Base-by-base conservation (phyloP, 2,797 vertebrate genomes). In the Spinibarbus caldwelli region DNA sequence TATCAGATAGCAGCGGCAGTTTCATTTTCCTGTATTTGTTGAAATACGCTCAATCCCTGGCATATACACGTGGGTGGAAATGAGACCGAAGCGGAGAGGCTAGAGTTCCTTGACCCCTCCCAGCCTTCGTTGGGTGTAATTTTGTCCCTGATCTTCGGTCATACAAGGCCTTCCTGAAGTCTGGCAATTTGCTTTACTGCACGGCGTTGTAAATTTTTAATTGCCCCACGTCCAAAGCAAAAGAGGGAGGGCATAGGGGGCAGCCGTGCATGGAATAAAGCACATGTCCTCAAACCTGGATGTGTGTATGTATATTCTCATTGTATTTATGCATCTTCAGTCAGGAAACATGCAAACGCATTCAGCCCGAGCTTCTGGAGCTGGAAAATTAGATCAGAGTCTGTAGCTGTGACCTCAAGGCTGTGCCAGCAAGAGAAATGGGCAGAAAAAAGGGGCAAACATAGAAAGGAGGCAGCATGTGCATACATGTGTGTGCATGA, bases 361-460 rank as follows among this genome's bases (percentile, higher is more conserved):
- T 95, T 93, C 91, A 86, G 88, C 86, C 80, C 78, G 87, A 93
- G 90, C 91, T 90, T 92, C 92, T 83, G 57, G 89, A 94, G 91
- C 91, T 93, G 91, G 92, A 94, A 94, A 95, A 95, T 93, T 91
- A 93, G 91, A 95, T 95, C 93, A 93, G 92, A 91, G 90, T 93
- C 93, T 89, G 88, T 71, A 93, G 90, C 90, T 92, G 88, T 94
- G 94, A 95, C 94, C 91, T 91, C 81, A 80, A 90, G 90, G 91
- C 90, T 93, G 90, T 91, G 88, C 75, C 85, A 91, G 88, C 81
- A 89, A 90, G 89, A 91, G 91, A 92, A 88, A 91, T 88, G 71
- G 86, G 92, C 90, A 91, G 86, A 87, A 89, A 86, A 87, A 87
- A 36, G 82, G 70, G 78, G 87, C 82, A 89, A 88, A 59, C 34